Conservation (phyloP, 2,113 vertebrate species). For the Oreochromis aureus region DNA sequence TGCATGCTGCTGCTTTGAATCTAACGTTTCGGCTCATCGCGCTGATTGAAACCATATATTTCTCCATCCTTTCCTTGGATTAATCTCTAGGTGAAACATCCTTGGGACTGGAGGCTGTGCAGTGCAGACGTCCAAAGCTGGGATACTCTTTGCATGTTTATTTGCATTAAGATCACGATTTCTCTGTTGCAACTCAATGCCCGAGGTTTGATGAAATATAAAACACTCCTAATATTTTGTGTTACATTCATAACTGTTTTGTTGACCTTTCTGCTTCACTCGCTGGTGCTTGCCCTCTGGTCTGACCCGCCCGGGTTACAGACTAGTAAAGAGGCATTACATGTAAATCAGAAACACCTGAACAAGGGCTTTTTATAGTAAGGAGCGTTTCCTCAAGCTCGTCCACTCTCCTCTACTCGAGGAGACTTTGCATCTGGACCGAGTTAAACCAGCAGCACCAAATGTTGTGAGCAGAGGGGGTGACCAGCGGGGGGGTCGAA, state of each 20-base stretch:
- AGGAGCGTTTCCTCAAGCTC: neutral
- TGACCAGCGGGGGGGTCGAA: constrained; percentile 12
- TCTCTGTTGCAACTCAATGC: neutral
- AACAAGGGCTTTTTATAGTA: neutral
- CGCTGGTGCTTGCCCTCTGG: neutral
- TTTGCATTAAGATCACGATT: neutral
- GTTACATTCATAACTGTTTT: neutral
- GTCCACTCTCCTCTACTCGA: neutral
- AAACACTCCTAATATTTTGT: neutral
- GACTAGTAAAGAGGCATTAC: neutral
- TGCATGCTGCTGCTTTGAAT: constrained; percentile 32
- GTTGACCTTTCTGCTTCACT: neutral
- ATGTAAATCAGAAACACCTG: constrained; percentile 8
- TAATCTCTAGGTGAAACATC: neutral
- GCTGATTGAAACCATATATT: constrained; percentile 41
- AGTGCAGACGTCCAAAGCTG: neutral
- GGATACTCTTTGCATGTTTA: neutral
- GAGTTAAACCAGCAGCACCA: constrained; percentile 51
- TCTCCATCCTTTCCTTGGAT: neutral
- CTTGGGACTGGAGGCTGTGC: neutral
- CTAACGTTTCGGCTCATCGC: constrained; percentile 31
- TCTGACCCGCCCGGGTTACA: neutral
- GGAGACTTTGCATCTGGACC: constrained; percentile 57
- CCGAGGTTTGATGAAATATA: neutral
- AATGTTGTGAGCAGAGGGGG: constrained; percentile 46